phyloP scores from a whole-genome alignment of 2,888 invertebrate genomes.

The Calephelis perditalis region DNA sequence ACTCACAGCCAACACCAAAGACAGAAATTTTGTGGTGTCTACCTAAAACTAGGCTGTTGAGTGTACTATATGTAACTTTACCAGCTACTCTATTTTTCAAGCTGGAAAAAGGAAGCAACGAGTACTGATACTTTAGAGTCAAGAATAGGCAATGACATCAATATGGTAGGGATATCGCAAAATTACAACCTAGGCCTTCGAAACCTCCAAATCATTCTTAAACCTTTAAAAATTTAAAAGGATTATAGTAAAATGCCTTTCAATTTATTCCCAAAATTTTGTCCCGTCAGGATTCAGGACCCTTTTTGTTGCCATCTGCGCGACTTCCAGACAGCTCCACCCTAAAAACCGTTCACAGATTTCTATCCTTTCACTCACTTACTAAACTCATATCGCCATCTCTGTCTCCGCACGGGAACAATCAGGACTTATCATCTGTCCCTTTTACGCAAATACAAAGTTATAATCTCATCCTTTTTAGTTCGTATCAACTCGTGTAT shows the following conservation, averaged over 20 bases:
- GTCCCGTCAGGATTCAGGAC: slow-evolving; percentile 66
- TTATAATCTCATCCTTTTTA: slow-evolving; percentile 65
- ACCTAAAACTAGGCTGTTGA: too few relatives aligned
- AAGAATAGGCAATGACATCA: too few relatives aligned
- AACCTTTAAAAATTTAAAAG: slow-evolving; percentile 34
- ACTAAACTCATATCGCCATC: slow-evolving; percentile 58
- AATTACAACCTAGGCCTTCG: too few relatives aligned
- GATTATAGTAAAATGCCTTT: slow-evolving; percentile 74
- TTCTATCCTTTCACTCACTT: slow-evolving; percentile 63
- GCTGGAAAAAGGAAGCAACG: too few relatives aligned
- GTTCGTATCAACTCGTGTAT: slow-evolving; percentile 71
- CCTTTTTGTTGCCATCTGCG: slow-evolving; percentile 76
- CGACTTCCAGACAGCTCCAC: slow-evolving; percentile 75
- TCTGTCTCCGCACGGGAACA: slow-evolving; percentile 59
- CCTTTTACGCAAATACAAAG: slow-evolving; percentile 60
- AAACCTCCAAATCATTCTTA: too few relatives aligned
- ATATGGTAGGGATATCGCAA: too few relatives aligned
- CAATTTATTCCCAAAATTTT: slow-evolving; percentile 74
- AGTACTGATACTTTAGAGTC: too few relatives aligned
- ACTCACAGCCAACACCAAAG: too few relatives aligned
- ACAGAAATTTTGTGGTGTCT: too few relatives aligned
- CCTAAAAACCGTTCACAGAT: slow-evolving; percentile 73
- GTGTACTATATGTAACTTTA: too few relatives aligned
- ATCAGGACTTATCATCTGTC: slow-evolving; percentile 65
- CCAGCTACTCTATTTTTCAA: too few relatives aligned